Conservation (phyloP, 1,140 invertebrate genomes). For the Phymastichus coffea region DNA sequence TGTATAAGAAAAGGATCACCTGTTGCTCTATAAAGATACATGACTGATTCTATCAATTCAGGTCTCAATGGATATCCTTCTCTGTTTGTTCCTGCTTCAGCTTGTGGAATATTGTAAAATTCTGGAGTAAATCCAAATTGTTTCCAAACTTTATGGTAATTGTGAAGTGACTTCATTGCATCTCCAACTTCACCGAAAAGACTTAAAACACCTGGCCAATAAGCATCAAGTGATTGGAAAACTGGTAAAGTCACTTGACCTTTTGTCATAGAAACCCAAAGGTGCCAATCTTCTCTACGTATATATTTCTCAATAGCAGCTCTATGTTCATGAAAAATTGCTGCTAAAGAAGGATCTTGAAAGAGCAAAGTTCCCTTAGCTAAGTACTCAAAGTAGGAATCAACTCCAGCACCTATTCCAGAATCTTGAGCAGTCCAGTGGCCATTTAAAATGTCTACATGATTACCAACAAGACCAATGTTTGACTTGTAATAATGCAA, state of each 20-base stretch:
- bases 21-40: slow-evolving; percentile 95
- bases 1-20: slow-evolving; percentile 88
- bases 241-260: slow-evolving; percentile 94
- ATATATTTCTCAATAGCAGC: slow-evolving; percentile 86
- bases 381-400: slow-evolving; percentile 98
- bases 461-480: slow-evolving; percentile 94
- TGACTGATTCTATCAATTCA: slow-evolving; percentile 93
- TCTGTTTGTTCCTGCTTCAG: slow-evolving; percentile 77
- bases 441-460: slow-evolving; percentile 92
- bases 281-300: slow-evolving; percentile 91
- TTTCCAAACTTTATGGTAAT: slow-evolving; percentile 94
- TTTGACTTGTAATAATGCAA: slow-evolving; percentile 81
- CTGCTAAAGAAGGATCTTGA: slow-evolving; percentile 83
- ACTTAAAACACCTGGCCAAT: slow-evolving; percentile 96
- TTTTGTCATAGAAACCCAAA: slow-evolving; percentile 95
- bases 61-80: slow-evolving; percentile 95
- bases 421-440: slow-evolving; percentile 97
- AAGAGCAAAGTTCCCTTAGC: slow-evolving; percentile 88
- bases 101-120: slow-evolving; percentile 92
- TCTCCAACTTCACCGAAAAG: slow-evolving; percentile 82
- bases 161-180: slow-evolving; percentile 90
- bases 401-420: slow-evolving; percentile 90
- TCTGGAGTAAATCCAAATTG: slow-evolving; percentile 97
- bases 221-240: slow-evolving; percentile 97
- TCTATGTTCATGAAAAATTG: slow-evolving; percentile 86